phyloP scores from a whole-genome alignment of 2,797 vertebrate genomes.

The Eupleurogrammus muticus region DNA sequence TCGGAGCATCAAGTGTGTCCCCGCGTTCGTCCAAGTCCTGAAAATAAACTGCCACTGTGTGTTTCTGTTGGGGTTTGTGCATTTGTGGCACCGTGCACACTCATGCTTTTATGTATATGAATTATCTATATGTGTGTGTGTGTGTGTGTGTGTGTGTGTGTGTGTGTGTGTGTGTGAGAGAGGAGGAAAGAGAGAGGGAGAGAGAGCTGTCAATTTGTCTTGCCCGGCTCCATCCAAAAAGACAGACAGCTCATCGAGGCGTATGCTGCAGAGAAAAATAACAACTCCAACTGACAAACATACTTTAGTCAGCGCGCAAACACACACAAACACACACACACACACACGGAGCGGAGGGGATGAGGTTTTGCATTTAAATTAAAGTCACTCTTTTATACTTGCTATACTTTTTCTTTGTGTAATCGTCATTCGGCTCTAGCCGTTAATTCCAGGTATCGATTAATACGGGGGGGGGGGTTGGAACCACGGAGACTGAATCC shows the following conservation, averaged over 20 bases:
- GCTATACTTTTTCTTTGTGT: constrained; percentile 43
- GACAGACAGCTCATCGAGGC: constrained; percentile 80
- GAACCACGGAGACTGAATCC: no score
- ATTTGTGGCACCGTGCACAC: constrained; percentile 20
- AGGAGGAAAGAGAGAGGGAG: not conserved
- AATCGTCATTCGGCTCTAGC: constrained; percentile 51
- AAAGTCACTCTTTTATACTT: constrained; percentile 56
- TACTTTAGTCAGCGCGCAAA: constrained; percentile 76
- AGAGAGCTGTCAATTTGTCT: constrained; percentile 79
- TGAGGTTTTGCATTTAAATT: constrained; percentile 72
- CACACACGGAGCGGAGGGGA: constrained; percentile 39
- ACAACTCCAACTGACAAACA: constrained; percentile 81
- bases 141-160: constrained; percentile 9
- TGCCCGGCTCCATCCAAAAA: constrained; percentile 74
- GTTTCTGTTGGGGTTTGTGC: constrained; percentile 36
- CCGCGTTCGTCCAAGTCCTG: constrained; percentile 69
- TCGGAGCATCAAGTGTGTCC: constrained; percentile 62
- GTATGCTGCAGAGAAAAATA: constrained; percentile 80
- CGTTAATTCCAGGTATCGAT: constrained; percentile 66
- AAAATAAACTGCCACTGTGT: constrained; percentile 71
- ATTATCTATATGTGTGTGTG: not conserved
- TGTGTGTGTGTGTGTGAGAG: constrained; percentile 17
- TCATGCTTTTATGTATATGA: constrained; percentile 18
- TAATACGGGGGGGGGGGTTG: no score
- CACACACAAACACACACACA: constrained; percentile 34